These are phyloP conservation scores for Mimas tiliae DNA, from an alignment of 2,888 invertebrate genomes.

Conservation along the genomic window DNA sequence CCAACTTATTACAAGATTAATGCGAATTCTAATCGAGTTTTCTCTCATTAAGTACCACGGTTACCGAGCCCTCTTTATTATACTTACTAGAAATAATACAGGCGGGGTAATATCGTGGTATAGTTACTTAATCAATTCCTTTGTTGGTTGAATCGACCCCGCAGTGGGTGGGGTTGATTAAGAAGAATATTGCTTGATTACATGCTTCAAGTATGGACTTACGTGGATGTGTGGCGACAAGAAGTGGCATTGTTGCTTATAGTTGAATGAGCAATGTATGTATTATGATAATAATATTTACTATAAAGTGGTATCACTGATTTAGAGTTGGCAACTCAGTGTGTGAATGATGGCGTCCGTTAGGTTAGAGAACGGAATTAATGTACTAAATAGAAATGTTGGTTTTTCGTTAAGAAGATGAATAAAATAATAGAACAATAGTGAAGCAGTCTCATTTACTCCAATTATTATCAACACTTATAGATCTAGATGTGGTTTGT, in stretches of 20 bases:
- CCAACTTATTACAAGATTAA: slow-evolving; percentile 78
- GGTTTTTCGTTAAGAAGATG: too few species aligned
- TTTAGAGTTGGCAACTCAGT: too few species aligned
- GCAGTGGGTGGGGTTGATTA: slow-evolving; percentile 82
- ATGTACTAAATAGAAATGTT: too few species aligned
- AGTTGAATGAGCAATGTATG: background rate
- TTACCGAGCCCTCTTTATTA: slow-evolving; percentile 83
- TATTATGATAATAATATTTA: too few species aligned
- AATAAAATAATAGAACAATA: too few species aligned
- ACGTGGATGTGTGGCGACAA: slow-evolving; percentile 57
- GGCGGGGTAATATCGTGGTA: slow-evolving; percentile 80
- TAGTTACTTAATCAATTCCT: slow-evolving; percentile 85
- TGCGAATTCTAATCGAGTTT: slow-evolving; percentile 84
- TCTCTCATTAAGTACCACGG: slow-evolving; percentile 83
- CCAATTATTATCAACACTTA: too few species aligned
- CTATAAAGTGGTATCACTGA: too few species aligned
- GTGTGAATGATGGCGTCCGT: too few species aligned
- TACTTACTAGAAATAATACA: slow-evolving; percentile 81
- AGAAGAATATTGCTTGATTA: slow-evolving; percentile 85
- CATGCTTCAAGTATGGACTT: slow-evolving; percentile 73
- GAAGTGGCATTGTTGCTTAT: slow-evolving; percentile 44
- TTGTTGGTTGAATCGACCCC: slow-evolving; percentile 82
- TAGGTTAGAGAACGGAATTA: too few species aligned
- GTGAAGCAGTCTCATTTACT: too few species aligned
- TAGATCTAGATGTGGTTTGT: too few species aligned